Conservation (phyloP, 92 coral and sea anemone species). For the Parazoanthus darwini region DNA sequence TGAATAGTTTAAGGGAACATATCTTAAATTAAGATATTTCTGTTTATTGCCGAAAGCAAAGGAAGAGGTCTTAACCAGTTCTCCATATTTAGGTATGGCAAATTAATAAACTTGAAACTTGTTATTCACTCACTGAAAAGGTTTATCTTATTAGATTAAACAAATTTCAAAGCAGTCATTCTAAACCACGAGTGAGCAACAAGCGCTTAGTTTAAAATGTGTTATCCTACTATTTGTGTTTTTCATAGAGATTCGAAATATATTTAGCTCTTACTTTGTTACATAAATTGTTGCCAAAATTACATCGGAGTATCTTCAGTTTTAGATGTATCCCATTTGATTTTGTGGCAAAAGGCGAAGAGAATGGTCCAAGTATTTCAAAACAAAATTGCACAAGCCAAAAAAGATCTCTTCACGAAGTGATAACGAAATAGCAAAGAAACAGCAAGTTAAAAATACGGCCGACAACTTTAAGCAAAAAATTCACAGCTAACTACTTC, state of each 20-base stretch:
- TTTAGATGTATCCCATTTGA: background rate
- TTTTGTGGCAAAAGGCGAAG: background rate
- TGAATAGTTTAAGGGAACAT: background rate
- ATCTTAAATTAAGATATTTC: background rate
- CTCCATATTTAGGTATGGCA: no score
- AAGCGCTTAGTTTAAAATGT: no score
- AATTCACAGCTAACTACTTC: background rate
- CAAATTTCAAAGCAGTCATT: constrained; percentile 1
- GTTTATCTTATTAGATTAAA: background rate
- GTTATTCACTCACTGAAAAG: background rate
- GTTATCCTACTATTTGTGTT: background rate
- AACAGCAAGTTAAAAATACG: background rate
- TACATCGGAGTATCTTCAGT: background rate
- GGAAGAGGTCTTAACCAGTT: background rate
- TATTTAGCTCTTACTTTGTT: background rate
- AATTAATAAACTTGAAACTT: no score
- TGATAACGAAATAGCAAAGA: background rate
- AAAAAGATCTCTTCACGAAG: background rate
- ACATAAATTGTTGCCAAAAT: background rate
- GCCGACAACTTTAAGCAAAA: background rate
- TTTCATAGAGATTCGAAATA: background rate
- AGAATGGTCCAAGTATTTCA: background rate
- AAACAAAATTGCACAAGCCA: background rate
- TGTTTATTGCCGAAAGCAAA: background rate
- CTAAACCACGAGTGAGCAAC: background rate